Evolutionary conservation across 1,140 invertebrate genomes (phyloP).

Genomic region (Berghia stephanieae): DNA sequence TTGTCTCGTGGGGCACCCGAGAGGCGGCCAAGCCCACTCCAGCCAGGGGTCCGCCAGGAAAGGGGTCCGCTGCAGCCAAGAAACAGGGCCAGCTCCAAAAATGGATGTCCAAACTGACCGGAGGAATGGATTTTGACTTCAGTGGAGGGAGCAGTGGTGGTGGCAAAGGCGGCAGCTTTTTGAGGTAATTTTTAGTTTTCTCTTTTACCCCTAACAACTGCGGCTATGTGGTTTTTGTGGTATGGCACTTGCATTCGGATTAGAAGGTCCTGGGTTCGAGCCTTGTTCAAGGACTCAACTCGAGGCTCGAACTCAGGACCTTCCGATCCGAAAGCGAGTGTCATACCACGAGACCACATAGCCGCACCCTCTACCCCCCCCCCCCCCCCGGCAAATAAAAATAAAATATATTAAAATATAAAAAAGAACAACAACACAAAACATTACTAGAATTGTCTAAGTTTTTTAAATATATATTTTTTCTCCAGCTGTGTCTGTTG

Average conservation of each 20-base stretch:
- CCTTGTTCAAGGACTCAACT: no score
- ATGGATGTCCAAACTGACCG: background rate
- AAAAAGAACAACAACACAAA: background rate
- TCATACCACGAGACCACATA: no score
- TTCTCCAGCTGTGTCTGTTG: slow-evolving; percentile 28
- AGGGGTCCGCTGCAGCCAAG: background rate
- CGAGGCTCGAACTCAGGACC: no score
- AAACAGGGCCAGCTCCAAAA: slow-evolving; percentile 25
- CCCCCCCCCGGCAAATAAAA: background rate
- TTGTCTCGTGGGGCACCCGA: slow-evolving; percentile 90
- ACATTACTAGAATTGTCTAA: background rate
- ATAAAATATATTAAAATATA: background rate
- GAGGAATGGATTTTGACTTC: no score
- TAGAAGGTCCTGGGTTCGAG: no score
- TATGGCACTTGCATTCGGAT: background rate
- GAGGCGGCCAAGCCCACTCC: slow-evolving; percentile 75
- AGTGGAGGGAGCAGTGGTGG: background rate
- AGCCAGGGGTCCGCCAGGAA: slow-evolving; percentile 35
- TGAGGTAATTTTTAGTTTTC: background rate
- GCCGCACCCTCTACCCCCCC: background rate
- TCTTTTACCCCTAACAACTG: background rate
- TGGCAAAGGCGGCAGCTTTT: background rate
- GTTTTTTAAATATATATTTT: background rate
- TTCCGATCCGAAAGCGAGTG: no score
- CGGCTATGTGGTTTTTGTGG: background rate